phyloP scores from a whole-genome alignment of 1,140 invertebrate species.

The Nasonia longicornis region DNA sequence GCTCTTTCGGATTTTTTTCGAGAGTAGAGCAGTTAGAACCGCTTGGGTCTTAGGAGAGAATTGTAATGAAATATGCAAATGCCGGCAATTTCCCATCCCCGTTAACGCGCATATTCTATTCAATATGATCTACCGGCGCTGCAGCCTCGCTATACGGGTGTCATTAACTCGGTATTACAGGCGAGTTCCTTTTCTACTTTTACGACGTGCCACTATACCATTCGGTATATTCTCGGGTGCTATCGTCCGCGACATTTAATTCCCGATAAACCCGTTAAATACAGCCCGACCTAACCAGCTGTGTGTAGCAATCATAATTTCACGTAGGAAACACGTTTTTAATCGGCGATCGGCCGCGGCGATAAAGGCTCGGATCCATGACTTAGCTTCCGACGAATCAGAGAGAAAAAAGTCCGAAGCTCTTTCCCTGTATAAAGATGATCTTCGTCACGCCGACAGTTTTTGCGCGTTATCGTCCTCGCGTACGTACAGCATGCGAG shows the following conservation, averaged over 20 bases:
- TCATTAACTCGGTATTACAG: background rate
- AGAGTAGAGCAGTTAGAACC: too few species aligned
- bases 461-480: background rate
- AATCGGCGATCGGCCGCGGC: background rate
- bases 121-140: background rate
- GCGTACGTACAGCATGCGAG: background rate
- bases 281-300: background rate
- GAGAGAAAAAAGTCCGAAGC: background rate
- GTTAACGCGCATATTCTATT: too few species aligned
- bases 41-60: too few species aligned
- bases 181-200: background rate
- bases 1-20: background rate
- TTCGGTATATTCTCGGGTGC: background rate
- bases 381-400: background rate
- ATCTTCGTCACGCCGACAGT: constrained; percentile 1
- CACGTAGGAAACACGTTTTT: background rate
- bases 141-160: background rate
- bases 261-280: background rate
- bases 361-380: too few species aligned
- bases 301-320: background rate
- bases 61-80: too few species aligned
- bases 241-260: background rate
- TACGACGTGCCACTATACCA: background rate
- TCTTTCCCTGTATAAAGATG: background rate
- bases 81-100: too few species aligned